Base-by-base conservation (phyloP, 30 jellyfish, hydroid and myxozoan genomes). In the Clytia hemisphaerica region DNA sequence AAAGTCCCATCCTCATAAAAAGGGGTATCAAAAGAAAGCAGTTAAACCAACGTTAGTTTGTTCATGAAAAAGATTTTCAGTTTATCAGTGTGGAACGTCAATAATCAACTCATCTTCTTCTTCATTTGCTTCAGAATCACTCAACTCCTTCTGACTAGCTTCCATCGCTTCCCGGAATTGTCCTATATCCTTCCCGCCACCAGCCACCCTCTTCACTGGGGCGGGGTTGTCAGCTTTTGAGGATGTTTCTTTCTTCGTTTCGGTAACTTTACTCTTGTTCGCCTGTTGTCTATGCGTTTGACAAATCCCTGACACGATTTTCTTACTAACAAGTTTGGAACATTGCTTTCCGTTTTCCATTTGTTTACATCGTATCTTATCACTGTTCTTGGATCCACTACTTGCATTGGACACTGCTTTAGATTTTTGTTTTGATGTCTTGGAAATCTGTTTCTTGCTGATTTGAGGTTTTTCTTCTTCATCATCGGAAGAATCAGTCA, bases 321-420 rank as follows among this genome's bases (percentile, higher is more conserved):
- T 65, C 35, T 72, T 76, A 68, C 94, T 80, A 9, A 89, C 98
- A 85, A 89, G 76, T 44, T 81, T 89, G 4, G 95, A 66, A 47
- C 98, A 89, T 34, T 84, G 93, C 67, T 89, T 89, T 4, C 98
- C 96, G 73, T 86, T 78, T 65, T 86, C 92, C 33, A 58, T 36
- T 4, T 77, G 74, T 66, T 72, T 78, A 74, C 96, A 86, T 55
- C 96, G 59, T n/a, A 64, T 75, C 34, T 57, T 57, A 57, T 57
- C 70, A 5, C 19, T 42, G 19, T 21, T 0, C 54, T 42, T 21
- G 14, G 14, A 42, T 42, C 18, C 0, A 42, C 14, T 12, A 42
- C 54, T 12, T 42, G 54, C 0, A 16, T 12, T 12, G 54, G 19
- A 42, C 54, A 42, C 54, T 58, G 5, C 29, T 51, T n/a, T 60